Evolutionary conservation across 35 echinoderm and acorn worm genomes (phyloP).

Genomic region (Lytechinus variegatus): DNA sequence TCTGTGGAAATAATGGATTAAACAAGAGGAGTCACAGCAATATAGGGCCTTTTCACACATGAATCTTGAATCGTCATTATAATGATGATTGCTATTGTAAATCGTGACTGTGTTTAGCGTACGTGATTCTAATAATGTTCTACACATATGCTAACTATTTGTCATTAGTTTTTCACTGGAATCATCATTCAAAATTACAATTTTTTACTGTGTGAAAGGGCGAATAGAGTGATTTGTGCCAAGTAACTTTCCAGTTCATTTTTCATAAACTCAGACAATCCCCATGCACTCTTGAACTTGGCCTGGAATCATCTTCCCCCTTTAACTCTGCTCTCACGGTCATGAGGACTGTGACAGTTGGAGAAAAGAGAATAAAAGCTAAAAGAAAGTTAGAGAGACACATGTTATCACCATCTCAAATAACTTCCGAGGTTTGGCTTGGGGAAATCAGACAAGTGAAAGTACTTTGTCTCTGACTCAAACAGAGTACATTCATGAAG

Average conservation of each 20-base stretch:
- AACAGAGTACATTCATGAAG: not conserved
- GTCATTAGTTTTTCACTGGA: no score
- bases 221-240: no score
- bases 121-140: no score
- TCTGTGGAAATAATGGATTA: no score
- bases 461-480: constrained; percentile 2
- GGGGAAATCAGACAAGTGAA: not conserved
- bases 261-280: not conserved
- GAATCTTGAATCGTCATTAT: no score
- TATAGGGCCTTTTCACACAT: no score
- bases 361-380: not conserved
- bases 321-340: not conserved
- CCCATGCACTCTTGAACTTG: not conserved
- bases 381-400: not conserved
- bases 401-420: constrained; percentile 10
- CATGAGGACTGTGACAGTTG: not conserved
- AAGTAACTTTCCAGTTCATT: not conserved
- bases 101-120: no score
- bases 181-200: no score
- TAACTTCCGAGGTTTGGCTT: not conserved
- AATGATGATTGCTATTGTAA: no score
- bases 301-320: not conserved
- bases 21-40: no score
- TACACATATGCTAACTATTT: no score
- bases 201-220: no score